Conservation (phyloP, 2,888 invertebrate genomes). For the Callimorpha dominula region DNA sequence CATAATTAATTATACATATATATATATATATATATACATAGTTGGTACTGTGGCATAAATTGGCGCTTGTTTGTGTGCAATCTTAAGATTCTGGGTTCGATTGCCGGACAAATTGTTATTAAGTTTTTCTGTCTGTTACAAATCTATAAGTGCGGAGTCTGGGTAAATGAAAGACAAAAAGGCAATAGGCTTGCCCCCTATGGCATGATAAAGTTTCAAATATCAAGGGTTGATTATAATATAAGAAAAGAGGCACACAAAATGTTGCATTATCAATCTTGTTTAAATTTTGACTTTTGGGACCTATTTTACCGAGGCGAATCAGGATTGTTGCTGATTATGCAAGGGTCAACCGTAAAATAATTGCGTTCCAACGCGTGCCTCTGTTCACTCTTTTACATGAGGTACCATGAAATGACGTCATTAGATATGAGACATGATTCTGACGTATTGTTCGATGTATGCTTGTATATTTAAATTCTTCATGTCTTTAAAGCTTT, state of each 20-base stretch:
- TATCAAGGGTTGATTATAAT: not conserved
- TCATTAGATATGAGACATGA: not conserved
- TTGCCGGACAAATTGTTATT: not conserved
- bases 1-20: not conserved
- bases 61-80: not conserved
- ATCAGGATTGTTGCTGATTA: not conserved
- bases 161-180: not conserved
- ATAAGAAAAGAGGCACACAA: not conserved
- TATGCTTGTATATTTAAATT: constrained; percentile 9
- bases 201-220: not conserved
- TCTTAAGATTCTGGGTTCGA: not conserved
- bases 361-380: constrained; percentile 7
- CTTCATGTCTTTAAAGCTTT: not conserved
- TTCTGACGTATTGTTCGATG: constrained; percentile 1
- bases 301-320: not conserved
- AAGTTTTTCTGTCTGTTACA: not conserved
- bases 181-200: not conserved
- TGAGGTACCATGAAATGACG: constrained; percentile 9
- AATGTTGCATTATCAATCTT: not conserved
- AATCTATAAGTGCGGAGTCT: not conserved
- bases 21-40: too few relatives aligned
- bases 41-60: not conserved
- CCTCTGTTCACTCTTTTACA: constrained; percentile 6
- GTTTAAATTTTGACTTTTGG: not conserved
- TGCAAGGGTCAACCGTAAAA: not conserved